A percentile compares a stretch with the other conserved stretches of the same genome.
Conservation (phyloP, 2,888 invertebrate genomes). For the Aporophyla lueneburgensis region DNA sequence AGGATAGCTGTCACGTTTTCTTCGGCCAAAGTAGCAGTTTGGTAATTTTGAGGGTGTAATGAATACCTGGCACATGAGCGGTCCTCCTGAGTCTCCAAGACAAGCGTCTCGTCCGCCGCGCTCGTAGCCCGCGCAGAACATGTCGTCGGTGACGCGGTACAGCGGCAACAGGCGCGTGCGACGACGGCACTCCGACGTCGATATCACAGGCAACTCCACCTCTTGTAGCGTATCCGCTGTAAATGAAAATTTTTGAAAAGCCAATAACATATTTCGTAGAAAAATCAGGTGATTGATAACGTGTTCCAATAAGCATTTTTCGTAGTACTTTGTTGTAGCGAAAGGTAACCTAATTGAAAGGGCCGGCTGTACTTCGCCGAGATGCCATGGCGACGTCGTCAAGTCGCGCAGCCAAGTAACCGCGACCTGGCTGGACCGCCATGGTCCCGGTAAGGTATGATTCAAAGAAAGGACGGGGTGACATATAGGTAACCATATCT, state of each 20-base stretch:
- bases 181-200: constrained; percentile 94
- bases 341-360: too few relatives aligned
- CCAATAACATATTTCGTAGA: neutral
- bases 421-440: too few relatives aligned
- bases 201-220: constrained; percentile 95
- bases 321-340: too few relatives aligned
- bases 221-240: constrained; percentile 96
- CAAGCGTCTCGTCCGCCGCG: constrained; percentile 95
- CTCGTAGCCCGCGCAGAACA: constrained; percentile 96
- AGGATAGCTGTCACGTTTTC: neutral
- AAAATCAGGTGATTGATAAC: neutral
- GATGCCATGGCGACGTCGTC: too few relatives aligned
- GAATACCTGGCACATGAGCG: constrained; percentile 94
- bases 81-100: constrained; percentile 95
- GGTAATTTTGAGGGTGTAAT: neutral
- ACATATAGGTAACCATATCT: too few relatives aligned
- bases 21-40: neutral
- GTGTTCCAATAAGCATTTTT: neutral
- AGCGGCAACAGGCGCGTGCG: constrained; percentile 94
- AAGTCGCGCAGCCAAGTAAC: too few relatives aligned
- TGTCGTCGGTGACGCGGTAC: constrained; percentile 94
- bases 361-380: too few relatives aligned
- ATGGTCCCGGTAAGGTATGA: too few relatives aligned
- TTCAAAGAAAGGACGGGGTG: too few relatives aligned
- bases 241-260: constrained; percentile 21